Evolutionary conservation across 2,888 invertebrate genomes (phyloP).

Genomic region (Drosophila kanekoi): DNA sequence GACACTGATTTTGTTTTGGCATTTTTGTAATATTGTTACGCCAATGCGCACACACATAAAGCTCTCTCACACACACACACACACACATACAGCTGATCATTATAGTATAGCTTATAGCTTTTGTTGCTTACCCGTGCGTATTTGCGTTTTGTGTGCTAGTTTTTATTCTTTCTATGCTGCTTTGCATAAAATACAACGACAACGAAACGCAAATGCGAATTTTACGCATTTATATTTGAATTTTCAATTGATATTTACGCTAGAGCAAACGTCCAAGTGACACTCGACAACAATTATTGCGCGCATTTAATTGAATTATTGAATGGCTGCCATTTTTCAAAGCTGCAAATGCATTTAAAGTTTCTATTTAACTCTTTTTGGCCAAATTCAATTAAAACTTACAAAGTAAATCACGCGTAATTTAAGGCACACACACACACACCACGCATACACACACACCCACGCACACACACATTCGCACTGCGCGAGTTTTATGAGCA

Average conservation of each 20-base stretch:
- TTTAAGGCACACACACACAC: slow-evolving; percentile 8
- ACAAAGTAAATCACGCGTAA: slow-evolving; percentile 55
- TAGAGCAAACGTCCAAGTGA: slow-evolving; percentile 7
- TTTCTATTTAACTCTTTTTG: neutral
- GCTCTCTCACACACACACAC: slow-evolving; percentile 2
- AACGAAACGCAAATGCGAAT: slow-evolving; percentile 7
- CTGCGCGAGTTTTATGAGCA: slow-evolving; percentile 28
- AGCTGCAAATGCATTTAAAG: slow-evolving; percentile 38
- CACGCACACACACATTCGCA: neutral
- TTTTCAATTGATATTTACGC: slow-evolving; percentile 50
- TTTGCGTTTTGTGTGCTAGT: slow-evolving; percentile 32
- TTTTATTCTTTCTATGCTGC: slow-evolving; percentile 29
- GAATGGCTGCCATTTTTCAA: slow-evolving; percentile 32
- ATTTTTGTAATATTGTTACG: slow-evolving; percentile 28
- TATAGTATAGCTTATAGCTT: slow-evolving; percentile 39
- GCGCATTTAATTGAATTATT: slow-evolving; percentile 42
- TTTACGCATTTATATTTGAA: slow-evolving; percentile 39
- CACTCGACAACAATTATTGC: slow-evolving; percentile 30
- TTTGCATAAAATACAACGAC: slow-evolving; percentile 47
- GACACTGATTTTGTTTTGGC: slow-evolving; percentile 58
- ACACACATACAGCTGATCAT: slow-evolving; percentile 26
- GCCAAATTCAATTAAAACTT: slow-evolving; percentile 60
- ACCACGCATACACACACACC: slow-evolving; percentile 3
- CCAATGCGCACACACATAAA: slow-evolving; percentile 33
- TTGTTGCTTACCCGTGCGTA: slow-evolving; percentile 54